Evolutionary conservation across 2,113 vertebrate species (phyloP).

Genomic region (Sylvietta virens): DNA sequence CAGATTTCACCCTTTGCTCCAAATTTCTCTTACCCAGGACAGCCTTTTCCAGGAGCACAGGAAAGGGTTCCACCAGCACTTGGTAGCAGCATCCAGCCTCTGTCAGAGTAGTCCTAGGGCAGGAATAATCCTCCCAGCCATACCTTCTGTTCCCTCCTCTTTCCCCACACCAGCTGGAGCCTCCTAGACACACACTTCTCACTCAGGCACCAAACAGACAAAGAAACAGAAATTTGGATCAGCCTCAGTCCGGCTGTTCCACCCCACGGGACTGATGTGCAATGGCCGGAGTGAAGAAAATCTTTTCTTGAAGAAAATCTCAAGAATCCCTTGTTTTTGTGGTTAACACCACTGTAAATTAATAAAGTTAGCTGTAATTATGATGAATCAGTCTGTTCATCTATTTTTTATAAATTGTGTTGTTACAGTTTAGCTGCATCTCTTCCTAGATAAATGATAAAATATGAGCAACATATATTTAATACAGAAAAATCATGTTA

Average conservation of each 20-base stretch:
- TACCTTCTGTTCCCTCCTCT: neutral
- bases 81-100: neutral
- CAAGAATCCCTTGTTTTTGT: neutral
- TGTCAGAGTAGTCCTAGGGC: neutral
- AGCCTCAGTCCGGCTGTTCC: neutral
- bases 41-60: neutral
- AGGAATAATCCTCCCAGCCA: neutral
- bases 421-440: neutral
- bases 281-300: neutral
- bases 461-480: accelerated
- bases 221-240: neutral
- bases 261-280: too few relatives aligned
- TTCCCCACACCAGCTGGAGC: neutral
- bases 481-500: neutral
- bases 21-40: neutral
- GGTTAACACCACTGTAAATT: neutral
- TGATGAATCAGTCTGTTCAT: neutral
- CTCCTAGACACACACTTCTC: neutral
- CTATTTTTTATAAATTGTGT: neutral
- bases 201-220: neutral
- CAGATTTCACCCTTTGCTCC: neutral
- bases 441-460: neutral
- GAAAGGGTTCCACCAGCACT: neutral
- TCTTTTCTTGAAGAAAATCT: too few relatives aligned
- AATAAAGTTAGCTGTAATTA: neutral